Evolutionary conservation across 1,140 invertebrate species (phyloP).

Genomic region (Bicyclus anynana): DNA sequence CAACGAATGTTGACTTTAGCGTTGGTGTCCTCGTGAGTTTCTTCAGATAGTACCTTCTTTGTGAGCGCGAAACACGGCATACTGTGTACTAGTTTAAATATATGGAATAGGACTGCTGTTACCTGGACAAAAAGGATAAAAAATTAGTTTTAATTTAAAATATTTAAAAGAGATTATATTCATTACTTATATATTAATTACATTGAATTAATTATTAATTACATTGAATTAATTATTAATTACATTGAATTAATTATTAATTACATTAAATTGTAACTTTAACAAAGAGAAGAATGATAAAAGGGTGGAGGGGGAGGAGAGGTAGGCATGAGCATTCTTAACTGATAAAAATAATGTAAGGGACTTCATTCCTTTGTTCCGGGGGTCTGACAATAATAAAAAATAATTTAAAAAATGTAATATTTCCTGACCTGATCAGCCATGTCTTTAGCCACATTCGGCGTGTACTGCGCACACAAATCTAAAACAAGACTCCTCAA

Average conservation of each 20-base stretch:
- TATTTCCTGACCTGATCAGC: slow-evolving; percentile 78
- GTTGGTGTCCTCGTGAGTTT: slow-evolving; percentile 34
- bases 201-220: too few relatives aligned
- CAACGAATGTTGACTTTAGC: slow-evolving; percentile 78
- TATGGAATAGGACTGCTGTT: slow-evolving; percentile 59
- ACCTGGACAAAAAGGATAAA: slow-evolving; percentile 56
- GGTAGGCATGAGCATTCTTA: too few relatives aligned
- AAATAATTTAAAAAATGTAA: not conserved
- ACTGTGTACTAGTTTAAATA: slow-evolving; percentile 51
- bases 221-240: too few relatives aligned
- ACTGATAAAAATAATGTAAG: too few relatives aligned
- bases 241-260: too few relatives aligned
- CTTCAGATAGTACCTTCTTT: slow-evolving; percentile 41
- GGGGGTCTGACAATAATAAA: too few relatives aligned
- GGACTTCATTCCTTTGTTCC: too few relatives aligned
- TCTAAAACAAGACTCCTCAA: slow-evolving; percentile 84
- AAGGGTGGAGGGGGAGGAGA: too few relatives aligned
- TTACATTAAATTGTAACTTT: too few relatives aligned
- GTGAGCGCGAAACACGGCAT: slow-evolving; percentile 45
- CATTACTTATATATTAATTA: too few relatives aligned
- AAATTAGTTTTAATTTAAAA: not conserved
- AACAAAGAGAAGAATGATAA: too few relatives aligned
- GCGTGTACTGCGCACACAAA: slow-evolving; percentile 84
- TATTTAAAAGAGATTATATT: too few relatives aligned
- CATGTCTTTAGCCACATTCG: slow-evolving; percentile 79